Conservation (phyloP, 2,113 vertebrate species). For the Leiothrix lutea region DNA sequence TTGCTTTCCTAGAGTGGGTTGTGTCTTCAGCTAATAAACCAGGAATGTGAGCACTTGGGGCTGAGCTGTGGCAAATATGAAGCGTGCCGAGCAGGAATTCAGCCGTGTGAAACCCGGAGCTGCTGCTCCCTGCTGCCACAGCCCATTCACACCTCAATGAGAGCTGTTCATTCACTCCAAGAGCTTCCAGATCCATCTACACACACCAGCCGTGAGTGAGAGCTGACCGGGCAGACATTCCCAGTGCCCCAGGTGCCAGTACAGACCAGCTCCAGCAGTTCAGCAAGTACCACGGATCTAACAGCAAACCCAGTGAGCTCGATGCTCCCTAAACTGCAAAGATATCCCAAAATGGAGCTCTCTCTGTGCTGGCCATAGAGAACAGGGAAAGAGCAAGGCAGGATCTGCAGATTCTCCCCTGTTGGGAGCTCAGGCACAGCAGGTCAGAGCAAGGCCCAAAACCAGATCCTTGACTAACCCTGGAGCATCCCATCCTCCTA, state of each 20-base stretch:
- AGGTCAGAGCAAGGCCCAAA: neutral
- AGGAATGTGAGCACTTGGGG: slow-evolving; percentile 42
- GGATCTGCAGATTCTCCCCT: neutral
- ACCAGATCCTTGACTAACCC: neutral
- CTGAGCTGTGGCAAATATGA: neutral
- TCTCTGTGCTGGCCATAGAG: fast-evolving
- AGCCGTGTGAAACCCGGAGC: neutral
- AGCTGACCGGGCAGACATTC: neutral
- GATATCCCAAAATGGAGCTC: neutral
- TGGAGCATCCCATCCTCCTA: neutral
- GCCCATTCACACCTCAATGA: neutral
- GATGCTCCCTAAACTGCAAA: neutral
- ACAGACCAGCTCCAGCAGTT: neutral
- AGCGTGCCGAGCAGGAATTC: neutral
- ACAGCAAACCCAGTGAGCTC: neutral
- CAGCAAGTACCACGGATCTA: neutral
- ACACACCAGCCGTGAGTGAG: fast-evolving
- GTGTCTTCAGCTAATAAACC: slow-evolving; percentile 52
- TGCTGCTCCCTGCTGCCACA: neutral
- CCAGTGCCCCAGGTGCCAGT: fast-evolving
- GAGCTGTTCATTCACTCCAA: neutral
- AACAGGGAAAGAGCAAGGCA: neutral
- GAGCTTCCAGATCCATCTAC: neutral
- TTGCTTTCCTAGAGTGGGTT: slow-evolving; percentile 40
- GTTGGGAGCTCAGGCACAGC: neutral